Evolutionary conservation across 53 echinoderm and acorn worm species (phyloP), one percentile per base, ranked within the genome.

Genomic region (Echinometra lucunter): DNA sequence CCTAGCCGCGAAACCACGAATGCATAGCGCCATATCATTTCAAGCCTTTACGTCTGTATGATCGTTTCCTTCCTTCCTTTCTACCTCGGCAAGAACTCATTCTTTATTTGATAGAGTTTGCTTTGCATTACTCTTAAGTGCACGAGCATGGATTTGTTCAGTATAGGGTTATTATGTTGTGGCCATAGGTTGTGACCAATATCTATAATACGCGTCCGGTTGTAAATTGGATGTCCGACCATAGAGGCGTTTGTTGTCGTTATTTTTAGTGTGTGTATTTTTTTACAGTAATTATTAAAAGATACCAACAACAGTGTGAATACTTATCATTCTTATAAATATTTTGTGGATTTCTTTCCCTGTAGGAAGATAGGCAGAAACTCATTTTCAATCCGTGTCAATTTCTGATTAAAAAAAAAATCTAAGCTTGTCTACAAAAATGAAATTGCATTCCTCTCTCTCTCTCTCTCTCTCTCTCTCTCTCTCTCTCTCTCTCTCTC

Each of bases 1-100:
- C 40, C 89, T 89, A 38, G 89, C 89, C 89, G 89, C 89, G 89
- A 58, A 85, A 85, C 85, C 85, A 85, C 85, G 27, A 13, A 85
- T 85, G 85, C 85, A 85, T 49, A 85, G 53, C 53, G 85, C 85
- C 85, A 85, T 49, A 85, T 45, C 53, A 85, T 85, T 85, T 85
- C 6, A 6, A 13, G 47, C 23, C 23, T 85, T 85, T 47, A 28
- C 35, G 78, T 78, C 38, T 78, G 38, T 42, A 32, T 32, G 69
- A 69, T 38, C 81, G 21, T 81, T 81, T 81, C 81, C 81, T 81
- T 81, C 81, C 81, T 38, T 44, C 19, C 19, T 75, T 75, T 27
- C 38, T 7, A 44, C 40, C 6, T 25, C 44, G 44, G 6, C 42
- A 19, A 18, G 2, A 44, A 38, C 21, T 2, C 34, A 12, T 69